A percentile compares a stretch with the other conserved stretches of the same genome.
Evolutionary conservation across 2,888 invertebrate species (phyloP).

Genomic region (Thalpophila matura): DNA sequence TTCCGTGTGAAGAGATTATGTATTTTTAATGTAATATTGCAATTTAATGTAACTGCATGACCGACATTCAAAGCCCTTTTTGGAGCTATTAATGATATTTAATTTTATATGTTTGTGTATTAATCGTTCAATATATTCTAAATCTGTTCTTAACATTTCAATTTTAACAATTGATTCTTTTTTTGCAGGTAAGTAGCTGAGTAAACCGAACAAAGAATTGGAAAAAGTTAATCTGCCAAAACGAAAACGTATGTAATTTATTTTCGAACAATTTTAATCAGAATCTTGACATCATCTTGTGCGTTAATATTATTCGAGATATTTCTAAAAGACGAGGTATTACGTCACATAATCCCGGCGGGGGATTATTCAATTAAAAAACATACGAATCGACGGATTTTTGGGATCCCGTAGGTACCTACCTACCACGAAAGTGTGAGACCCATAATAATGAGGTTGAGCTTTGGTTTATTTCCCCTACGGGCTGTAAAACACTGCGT

Average conservation of each 20-base stretch:
- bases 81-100: not conserved
- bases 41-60: not conserved
- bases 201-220: slow-evolving; percentile 35
- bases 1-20: slow-evolving; percentile 3
- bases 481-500: slow-evolving; percentile 23
- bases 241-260: slow-evolving; percentile 64
- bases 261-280: slow-evolving; percentile 54
- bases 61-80: not conserved
- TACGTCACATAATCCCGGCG: slow-evolving; percentile 37
- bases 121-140: not conserved
- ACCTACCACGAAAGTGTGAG: slow-evolving; percentile 46
- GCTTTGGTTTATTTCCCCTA: slow-evolving; percentile 21
- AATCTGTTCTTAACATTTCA: not conserved
- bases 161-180: slow-evolving; percentile 48
- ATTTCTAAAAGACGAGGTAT: slow-evolving; percentile 37
- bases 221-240: slow-evolving; percentile 46
- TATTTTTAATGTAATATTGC: slow-evolving; percentile 1
- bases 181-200: slow-evolving; percentile 82
- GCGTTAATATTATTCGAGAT: slow-evolving; percentile 46
- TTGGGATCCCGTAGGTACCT: slow-evolving; percentile 42
- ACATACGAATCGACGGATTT: slow-evolving; percentile 43
- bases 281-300: slow-evolving; percentile 49
- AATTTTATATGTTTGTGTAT: not conserved
- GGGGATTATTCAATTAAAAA: slow-evolving; percentile 59
- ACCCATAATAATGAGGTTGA: slow-evolving; percentile 47